Conservation (phyloP, 2,797 vertebrate genomes). For the Gouania willdenowi region DNA sequence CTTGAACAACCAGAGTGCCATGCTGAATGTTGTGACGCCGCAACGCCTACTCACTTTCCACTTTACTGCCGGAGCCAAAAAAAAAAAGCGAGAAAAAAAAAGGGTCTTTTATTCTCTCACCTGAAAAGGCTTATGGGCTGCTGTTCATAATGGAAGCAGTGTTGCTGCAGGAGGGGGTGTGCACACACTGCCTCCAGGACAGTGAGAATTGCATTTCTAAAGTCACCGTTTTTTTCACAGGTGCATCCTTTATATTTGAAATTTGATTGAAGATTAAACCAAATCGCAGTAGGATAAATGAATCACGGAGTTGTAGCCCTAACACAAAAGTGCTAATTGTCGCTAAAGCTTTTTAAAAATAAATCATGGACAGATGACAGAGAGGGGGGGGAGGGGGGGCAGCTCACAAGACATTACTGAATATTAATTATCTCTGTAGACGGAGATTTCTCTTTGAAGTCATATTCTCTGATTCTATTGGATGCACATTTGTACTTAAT, state of each 20-base stretch:
- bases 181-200: slow-evolving; percentile 1
- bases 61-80: slow-evolving; percentile 30
- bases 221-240: slow-evolving; percentile 10
- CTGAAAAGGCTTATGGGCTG: slow-evolving; percentile 36
- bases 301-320: slow-evolving; percentile 38
- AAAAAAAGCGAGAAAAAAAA: too few relatives aligned
- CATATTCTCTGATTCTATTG: too few relatives aligned
- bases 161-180: neutral
- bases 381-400: too few relatives aligned
- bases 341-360: slow-evolving; percentile 34
- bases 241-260: slow-evolving; percentile 23
- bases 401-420: slow-evolving; percentile 12
- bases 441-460: slow-evolving; percentile 16
- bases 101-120: slow-evolving; percentile 41
- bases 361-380: slow-evolving; percentile 6
- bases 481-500: too few relatives aligned
- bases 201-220: slow-evolving; percentile 8
- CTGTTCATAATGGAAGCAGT: slow-evolving; percentile 21
- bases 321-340: slow-evolving; percentile 44
- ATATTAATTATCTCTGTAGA: slow-evolving; percentile 14
- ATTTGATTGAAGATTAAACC: slow-evolving; percentile 24
- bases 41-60: slow-evolving; percentile 40
- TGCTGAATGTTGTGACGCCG: slow-evolving; percentile 24
- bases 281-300: slow-evolving; percentile 34
- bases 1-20: slow-evolving; percentile 18